Evolutionary conservation across 1,140 invertebrate species (phyloP).

Genomic region (Drosophila malerkotliana): DNA sequence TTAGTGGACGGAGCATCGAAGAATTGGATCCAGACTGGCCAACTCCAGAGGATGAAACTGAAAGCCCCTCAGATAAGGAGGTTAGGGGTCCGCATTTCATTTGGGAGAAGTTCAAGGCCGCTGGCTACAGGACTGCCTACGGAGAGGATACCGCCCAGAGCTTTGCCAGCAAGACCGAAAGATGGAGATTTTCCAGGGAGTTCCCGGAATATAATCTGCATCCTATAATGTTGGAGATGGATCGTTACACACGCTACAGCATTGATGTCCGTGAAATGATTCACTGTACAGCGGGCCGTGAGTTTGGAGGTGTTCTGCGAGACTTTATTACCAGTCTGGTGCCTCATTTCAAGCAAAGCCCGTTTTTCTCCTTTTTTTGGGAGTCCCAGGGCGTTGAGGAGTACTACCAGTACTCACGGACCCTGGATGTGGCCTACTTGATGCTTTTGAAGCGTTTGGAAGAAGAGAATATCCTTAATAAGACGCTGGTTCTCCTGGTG

Average conservation of each 20-base stretch:
- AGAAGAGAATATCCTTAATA: constrained; percentile 85
- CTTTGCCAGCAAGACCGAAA: constrained; percentile 3
- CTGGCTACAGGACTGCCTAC: constrained; percentile 40
- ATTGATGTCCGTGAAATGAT: constrained; percentile 33
- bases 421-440: constrained; percentile 35
- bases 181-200: not conserved
- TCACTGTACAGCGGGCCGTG: constrained; percentile 37
- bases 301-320: constrained; percentile 29
- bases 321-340: constrained; percentile 43
- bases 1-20: constrained; percentile 86
- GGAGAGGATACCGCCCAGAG: constrained; percentile 41
- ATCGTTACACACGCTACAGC: constrained; percentile 35
- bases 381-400: constrained; percentile 55
- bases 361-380: constrained; percentile 61
- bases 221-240: constrained; percentile 44
- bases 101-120: constrained; percentile 38
- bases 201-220: constrained; percentile 46
- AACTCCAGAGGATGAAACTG: constrained; percentile 77
- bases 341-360: constrained; percentile 15
- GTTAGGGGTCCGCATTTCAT: not conserved
- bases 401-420: constrained; percentile 30
- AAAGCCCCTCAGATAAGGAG: constrained; percentile 7
- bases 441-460: constrained; percentile 15
- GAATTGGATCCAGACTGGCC: constrained; percentile 86
- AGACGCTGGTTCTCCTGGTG: constrained; percentile 90